phyloP scores from a whole-genome alignment of 2,888 invertebrate species.

The Lithophane semibrunnea region DNA sequence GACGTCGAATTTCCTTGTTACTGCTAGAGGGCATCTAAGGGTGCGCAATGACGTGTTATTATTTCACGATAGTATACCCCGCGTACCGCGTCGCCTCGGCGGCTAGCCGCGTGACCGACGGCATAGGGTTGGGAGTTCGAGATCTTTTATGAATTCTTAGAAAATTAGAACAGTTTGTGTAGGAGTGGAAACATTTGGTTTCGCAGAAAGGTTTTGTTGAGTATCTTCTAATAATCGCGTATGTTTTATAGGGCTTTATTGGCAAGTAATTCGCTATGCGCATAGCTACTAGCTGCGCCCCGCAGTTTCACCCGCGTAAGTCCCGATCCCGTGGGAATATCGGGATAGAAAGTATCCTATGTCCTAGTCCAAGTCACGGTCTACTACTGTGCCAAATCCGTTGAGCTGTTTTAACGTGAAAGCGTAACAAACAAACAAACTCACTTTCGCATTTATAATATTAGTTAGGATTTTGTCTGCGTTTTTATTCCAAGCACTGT shows the following conservation, averaged over 20 bases:
- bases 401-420: no score
- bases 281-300: no score
- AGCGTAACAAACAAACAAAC: no score
- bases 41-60: conserved; percentile 72
- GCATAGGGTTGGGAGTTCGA: conserved; percentile 35
- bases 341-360: no score
- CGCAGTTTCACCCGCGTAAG: no score
- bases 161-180: background rate
- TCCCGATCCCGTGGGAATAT: no score
- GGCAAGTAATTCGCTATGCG: no score
- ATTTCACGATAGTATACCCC: conserved; percentile 69
- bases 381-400: no score
- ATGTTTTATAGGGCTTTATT: background rate
- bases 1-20: conserved; percentile 67
- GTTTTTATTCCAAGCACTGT: background rate
- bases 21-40: conserved; percentile 58
- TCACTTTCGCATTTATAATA: no score
- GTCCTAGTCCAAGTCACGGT: no score
- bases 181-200: background rate
- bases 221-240: background rate
- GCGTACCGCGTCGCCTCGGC: conserved; percentile 35
- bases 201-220: background rate
- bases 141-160: background rate
- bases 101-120: conserved; percentile 63
- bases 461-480: background rate